phyloP scores from a whole-genome alignment of 2,113 vertebrate genomes.

The Ornithorhynchus anatinus region DNA sequence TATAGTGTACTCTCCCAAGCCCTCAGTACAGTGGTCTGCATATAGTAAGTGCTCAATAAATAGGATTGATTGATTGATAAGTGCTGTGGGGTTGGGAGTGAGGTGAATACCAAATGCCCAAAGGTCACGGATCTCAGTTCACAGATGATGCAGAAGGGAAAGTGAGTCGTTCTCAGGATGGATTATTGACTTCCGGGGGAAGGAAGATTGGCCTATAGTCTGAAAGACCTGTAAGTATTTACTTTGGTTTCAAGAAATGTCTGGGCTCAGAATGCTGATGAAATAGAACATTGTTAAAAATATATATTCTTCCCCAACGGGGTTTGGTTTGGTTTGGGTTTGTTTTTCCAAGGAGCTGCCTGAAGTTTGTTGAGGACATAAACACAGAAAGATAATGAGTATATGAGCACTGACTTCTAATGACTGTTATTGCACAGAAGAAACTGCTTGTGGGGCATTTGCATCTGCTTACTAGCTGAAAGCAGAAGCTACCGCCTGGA shows the following conservation, averaged over 20 bases:
- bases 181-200: background rate
- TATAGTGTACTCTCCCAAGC: no score
- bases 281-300: background rate
- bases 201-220: background rate
- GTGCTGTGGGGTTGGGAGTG: no score
- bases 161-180: no score
- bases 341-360: background rate
- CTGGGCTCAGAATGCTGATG: background rate
- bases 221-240: background rate
- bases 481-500: no score
- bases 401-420: background rate
- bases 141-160: no score
- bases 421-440: background rate
- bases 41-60: no score
- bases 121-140: no score
- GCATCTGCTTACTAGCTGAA: no score
- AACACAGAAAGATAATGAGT: background rate
- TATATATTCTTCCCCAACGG: background rate
- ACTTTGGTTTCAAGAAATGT: background rate
- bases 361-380: background rate
- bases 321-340: background rate
- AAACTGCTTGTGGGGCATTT: background rate
- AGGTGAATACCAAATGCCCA: no score
- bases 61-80: no score
- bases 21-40: no score